Conservation (phyloP, 2,113 vertebrate genomes). For the Barnardius zonarius region DNA sequence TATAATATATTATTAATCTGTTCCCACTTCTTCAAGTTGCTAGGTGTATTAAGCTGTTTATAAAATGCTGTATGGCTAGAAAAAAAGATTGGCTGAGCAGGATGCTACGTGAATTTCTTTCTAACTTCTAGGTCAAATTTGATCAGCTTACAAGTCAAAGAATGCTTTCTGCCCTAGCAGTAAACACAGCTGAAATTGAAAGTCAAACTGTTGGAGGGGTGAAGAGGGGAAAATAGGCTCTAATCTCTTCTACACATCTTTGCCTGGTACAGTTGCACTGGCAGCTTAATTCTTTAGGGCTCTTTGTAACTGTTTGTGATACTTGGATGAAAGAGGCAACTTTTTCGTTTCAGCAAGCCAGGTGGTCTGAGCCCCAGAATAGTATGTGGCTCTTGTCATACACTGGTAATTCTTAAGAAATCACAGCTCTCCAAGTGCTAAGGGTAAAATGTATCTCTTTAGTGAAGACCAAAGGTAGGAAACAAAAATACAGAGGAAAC, state of each 20-base stretch:
- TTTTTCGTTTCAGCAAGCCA: not conserved
- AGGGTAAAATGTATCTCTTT: constrained; percentile 18
- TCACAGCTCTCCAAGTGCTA: not conserved
- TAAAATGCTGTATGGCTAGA: not conserved
- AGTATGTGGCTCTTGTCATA: not conserved
- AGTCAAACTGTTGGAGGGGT: not conserved
- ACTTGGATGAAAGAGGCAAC: not conserved
- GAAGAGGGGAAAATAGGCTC: not conserved
- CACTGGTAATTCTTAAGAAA: not conserved
- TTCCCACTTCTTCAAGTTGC: not conserved
- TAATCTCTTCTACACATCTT: not conserved
- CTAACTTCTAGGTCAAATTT: constrained; percentile 30
- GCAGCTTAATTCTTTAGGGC: constrained; percentile 13
- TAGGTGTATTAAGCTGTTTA: not conserved
- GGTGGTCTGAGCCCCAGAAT: not conserved
- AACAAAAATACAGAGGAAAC: not conserved
- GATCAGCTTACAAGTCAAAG: constrained; percentile 31
- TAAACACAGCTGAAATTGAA: constrained; percentile 9
- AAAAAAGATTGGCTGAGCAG: not conserved
- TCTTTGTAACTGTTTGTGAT: not conserved
- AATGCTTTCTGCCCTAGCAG: not conserved
- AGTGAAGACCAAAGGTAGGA: not conserved
- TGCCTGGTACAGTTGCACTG: not conserved
- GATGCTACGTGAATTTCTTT: not conserved
- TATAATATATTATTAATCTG: not conserved